Evolutionary conservation across 37 sponge, comb jelly and placozoan species (phyloP).

Genomic region (Geodia barretti): DNA sequence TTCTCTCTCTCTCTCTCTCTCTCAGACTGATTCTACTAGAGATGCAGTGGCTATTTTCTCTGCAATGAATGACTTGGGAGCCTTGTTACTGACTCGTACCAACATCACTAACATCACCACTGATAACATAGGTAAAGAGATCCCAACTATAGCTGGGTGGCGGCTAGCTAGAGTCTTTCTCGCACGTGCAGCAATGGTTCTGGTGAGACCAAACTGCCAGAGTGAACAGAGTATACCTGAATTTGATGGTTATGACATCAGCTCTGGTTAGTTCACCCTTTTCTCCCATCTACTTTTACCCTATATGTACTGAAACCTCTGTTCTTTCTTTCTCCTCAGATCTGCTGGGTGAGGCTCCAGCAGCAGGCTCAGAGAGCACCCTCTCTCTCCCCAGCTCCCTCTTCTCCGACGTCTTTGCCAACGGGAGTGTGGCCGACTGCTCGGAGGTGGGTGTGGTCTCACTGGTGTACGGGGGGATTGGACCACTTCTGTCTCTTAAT

Average conservation of each 20-base stretch:
- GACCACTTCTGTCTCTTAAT: constrained; percentile 1
- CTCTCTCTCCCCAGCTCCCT: constrained; percentile 24
- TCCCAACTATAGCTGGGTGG: not conserved
- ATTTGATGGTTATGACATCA: not conserved
- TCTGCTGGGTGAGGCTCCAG: not conserved
- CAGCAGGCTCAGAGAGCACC: not conserved
- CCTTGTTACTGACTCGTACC: not conserved
- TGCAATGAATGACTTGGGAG: constrained; percentile 6
- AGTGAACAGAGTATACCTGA: not conserved
- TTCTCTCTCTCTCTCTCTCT: not conserved
- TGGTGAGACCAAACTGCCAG: constrained; percentile 17
- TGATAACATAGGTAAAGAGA: constrained; percentile 19
- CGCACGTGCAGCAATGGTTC: constrained; percentile 11
- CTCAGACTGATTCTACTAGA: not conserved
- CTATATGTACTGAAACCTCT: too few species aligned
- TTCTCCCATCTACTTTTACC: too few species aligned
- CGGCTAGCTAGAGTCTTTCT: not conserved
- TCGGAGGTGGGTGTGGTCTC: constrained; percentile 36
- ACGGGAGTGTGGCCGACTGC: not conserved
- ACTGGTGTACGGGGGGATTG: constrained; percentile 19
- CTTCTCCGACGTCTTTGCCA: not conserved
- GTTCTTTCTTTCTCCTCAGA: constrained; percentile 5
- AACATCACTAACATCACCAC: constrained; percentile 1
- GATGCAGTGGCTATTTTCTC: constrained; percentile 2
- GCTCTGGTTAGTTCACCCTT: not conserved